Evolutionary conservation across 1,140 invertebrate genomes (phyloP).

Genomic region (Aphidius ervi): DNA sequence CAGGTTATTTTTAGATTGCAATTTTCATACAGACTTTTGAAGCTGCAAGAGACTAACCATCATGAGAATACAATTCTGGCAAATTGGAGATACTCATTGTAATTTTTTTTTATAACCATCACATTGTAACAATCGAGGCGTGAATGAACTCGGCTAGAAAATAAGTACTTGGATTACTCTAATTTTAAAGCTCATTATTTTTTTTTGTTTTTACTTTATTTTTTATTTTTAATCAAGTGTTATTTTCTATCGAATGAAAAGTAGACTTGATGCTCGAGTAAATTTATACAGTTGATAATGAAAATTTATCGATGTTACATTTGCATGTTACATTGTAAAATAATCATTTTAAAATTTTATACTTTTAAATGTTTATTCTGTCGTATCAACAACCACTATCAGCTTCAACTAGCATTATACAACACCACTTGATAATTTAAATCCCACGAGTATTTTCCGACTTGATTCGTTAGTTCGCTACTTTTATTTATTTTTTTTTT

Average conservation of each 20-base stretch:
- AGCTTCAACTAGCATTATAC: neutral
- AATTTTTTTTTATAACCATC: too few species aligned
- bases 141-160: constrained; percentile 1
- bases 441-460: constrained; percentile 28
- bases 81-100: too few species aligned
- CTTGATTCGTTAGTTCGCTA: constrained; percentile 35
- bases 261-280: neutral
- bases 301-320: too few species aligned
- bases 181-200: constrained; percentile 23
- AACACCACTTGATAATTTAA: too few species aligned
- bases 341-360: too few species aligned
- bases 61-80: too few species aligned
- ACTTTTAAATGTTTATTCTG: constrained; percentile 19
- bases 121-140: neutral
- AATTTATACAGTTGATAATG: too few species aligned
- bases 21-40: too few species aligned
- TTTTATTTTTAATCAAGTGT: constrained; percentile 19
- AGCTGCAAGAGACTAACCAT: too few species aligned
- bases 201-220: neutral
- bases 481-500: constrained; percentile 15
- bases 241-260: neutral
- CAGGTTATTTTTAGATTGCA: too few species aligned
- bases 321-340: too few species aligned
- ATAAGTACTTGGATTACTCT: constrained; percentile 21
- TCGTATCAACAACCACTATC: constrained; percentile 3